These are phyloP conservation scores for Apostichopus parvimensis DNA, from an alignment of 35 echinoderm and acorn worm genomes.

Conservation along the genomic window DNA sequence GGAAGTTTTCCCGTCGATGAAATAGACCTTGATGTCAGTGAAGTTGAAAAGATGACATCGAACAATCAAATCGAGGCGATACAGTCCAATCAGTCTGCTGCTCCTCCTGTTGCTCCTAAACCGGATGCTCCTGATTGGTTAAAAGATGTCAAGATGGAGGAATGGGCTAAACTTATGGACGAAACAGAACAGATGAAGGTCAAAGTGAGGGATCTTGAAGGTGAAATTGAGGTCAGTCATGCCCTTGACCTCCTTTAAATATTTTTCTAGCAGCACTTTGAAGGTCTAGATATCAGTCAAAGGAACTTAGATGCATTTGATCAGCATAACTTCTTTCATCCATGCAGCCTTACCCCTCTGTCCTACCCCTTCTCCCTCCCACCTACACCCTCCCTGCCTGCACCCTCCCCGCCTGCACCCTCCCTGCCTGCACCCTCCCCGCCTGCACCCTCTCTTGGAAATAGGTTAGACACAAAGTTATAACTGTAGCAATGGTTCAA, in stretches of 20 bases:
- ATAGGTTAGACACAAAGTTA: too few species aligned
- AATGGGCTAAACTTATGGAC: constrained; percentile 32
- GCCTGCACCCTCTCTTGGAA: too few species aligned
- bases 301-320: too few species aligned
- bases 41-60: background rate
- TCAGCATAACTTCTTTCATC: too few species aligned
- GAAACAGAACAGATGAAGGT: constrained; percentile 33
- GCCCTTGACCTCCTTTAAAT: background rate
- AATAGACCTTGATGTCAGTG: background rate
- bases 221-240: constrained; percentile 2
- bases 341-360: too few species aligned
- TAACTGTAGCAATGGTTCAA: too few species aligned
- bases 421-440: too few species aligned
- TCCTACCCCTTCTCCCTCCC: too few species aligned
- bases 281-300: too few species aligned
- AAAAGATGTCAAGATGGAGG: constrained; percentile 22
- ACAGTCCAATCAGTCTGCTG: background rate
- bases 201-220: constrained; percentile 22
- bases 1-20: background rate
- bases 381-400: too few species aligned
- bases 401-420: too few species aligned
- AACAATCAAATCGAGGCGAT: background rate
- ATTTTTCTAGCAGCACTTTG: too few species aligned
- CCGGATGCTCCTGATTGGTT: constrained; percentile 14
- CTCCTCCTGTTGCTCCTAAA: constrained; percentile 14